Base-by-base conservation (phyloP, 2,797 vertebrate genomes). In the Pseudomugil gertrudae region DNA sequence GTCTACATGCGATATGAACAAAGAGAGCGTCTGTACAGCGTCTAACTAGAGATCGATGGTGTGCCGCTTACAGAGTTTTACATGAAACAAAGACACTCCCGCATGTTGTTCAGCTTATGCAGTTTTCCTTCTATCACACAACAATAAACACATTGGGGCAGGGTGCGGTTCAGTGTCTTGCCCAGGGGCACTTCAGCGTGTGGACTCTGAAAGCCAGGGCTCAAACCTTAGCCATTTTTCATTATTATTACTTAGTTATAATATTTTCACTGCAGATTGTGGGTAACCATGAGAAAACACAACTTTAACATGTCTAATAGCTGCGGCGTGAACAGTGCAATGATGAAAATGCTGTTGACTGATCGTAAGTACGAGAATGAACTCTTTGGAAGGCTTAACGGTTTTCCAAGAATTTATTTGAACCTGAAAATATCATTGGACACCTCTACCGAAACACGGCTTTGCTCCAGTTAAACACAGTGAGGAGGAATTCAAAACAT, bases 331-430 rank as follows among this genome's bases (percentile, higher is more conserved):
- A 30, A 58, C 53, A 61, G 8, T 27, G 14, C 9, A 29, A 64
- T 9, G 19, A 50, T 15, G 48, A 19, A 35, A 36, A 27, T 60
- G 63, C 52, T 68, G 40, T 19, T 43, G 23, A 51, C 21, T 51
- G 43, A n/a, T 71, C 9, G 17, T 52, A 8, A 56, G 69, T 59
- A 26, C 23, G 63, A 27, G 67, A 57, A 47, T 7, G 23, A 63
- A 71, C 23, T 63, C 35, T 66, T 33, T 40, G 30, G 21, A 10
- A 69, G 32, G 40, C 10, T 63, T 70, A 6, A 9, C 5, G 30
- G 50, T 19, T 9, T 62, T 55, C 62, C 71, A 21, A 53, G 38
- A 57, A 33, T 24, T n/a, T 26, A 23, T 50, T 21, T 68, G n/a
- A 19, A 60, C 10, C 32, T 27, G 19, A 64, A 79, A 61, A 58